Percentiles rank a stretch among this genome's conserved stretches.
Evolutionary conservation across 2,797 vertebrate genomes (phyloP).

Genomic region (Uromys caudimaculatus): DNA sequence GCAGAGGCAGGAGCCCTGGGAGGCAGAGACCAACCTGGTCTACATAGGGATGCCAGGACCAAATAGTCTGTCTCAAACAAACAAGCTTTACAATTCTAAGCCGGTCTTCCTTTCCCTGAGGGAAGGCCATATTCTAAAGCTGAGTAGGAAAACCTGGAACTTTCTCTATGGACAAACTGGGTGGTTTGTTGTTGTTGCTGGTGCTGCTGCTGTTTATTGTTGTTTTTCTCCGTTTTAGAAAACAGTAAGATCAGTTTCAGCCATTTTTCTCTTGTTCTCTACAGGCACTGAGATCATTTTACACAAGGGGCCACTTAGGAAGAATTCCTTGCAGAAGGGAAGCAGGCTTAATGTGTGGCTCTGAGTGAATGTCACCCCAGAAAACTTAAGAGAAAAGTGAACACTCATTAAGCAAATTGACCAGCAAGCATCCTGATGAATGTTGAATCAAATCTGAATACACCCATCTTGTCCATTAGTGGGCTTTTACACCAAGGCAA

Average conservation of each 20-base stretch:
- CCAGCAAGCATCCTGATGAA: constrained; percentile 75
- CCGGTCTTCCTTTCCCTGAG: background rate
- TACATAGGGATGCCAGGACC: background rate
- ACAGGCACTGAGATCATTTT: constrained; percentile 51
- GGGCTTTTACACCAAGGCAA: constrained; percentile 78
- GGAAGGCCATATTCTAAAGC: background rate
- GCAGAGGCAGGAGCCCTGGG: background rate
- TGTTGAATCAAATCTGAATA: constrained; percentile 85
- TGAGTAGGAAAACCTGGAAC: background rate
- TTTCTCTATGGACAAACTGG: constrained; percentile 45
- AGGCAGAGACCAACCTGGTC: background rate
- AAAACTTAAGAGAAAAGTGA: constrained; percentile 82
- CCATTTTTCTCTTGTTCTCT: constrained; percentile 63
- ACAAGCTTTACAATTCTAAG: constrained; percentile 44
- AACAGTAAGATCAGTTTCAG: constrained; percentile 51
- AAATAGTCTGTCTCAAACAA: background rate
- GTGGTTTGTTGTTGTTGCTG: constrained; percentile 11
- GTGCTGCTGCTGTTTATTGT: background rate
- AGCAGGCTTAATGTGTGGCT: constrained; percentile 75
- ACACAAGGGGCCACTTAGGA: constrained; percentile 13
- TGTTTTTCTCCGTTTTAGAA: constrained; percentile 29
- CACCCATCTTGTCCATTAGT: constrained; percentile 82
- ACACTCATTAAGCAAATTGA: constrained; percentile 85
- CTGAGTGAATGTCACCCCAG: constrained; percentile 82
- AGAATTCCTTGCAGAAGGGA: constrained; percentile 76